Base-by-base conservation (phyloP, 2,888 invertebrate species). In the Metacarcinus magister region DNA sequence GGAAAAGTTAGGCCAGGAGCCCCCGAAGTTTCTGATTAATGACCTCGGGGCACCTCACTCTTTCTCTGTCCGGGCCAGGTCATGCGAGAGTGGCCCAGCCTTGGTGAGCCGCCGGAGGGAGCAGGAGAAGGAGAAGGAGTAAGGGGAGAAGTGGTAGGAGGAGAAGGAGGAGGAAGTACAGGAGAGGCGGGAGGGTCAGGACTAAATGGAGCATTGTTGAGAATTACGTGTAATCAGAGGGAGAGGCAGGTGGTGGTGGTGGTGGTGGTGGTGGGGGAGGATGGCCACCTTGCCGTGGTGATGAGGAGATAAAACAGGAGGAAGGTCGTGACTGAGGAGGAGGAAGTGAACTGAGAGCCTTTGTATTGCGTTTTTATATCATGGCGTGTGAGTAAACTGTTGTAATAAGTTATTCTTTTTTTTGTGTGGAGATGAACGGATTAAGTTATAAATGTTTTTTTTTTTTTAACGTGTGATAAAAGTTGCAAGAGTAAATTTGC, bases 21-120 rank as follows among this genome's bases (percentile, higher is more conserved):
- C 93, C 95, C 75, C 28, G 75, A 95, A 93, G 93, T 95, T 95
- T 95, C 89, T 95, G 95, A 95, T 95, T 93, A 95, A 95, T 90
- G 95, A 87, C 89, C 60, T 82, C 44, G 67, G 93, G 93, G 43
- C 67, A 90, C 93, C 93, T 93, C 95, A 95, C 95, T 95, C 95
- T 95, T 95, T 95, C 95, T 95, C 95, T 95, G 95, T 95, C 95
- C 89, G 46, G 60, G 32, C 93, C 95, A 95, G 95, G 95, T 95
- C 95, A 95, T 95, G 95, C 95, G 95, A 95, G 93, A 90, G 93
- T 32, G 95, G 46, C 67, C 75, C 82, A 23, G 44, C 75, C 28
- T 39, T 67, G 43, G 75, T 23, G 94, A 32, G 48, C 46, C 4
- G 94, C 19, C 28, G 67, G 93, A 23, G 54, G 93, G 93, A 19